Evolutionary conservation across 2,797 vertebrate species (phyloP), one percentile per base, ranked within the genome.

Genomic region (Cossypha polioptera): DNA sequence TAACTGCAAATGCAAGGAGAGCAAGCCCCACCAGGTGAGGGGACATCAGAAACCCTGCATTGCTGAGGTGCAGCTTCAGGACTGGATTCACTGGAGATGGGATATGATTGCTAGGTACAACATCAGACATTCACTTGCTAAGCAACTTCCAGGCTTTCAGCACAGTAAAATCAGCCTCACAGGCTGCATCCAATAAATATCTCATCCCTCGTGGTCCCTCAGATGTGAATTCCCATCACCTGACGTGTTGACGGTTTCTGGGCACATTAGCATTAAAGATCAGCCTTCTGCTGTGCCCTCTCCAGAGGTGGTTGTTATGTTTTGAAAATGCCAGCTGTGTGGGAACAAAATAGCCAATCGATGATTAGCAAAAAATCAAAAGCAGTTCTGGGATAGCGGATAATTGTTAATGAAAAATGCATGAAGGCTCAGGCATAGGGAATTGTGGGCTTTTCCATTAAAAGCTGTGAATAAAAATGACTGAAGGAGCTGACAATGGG

Each of bases 391-490:
- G 93, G 94, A 78, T 72, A 72, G 62, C 4, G 0, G 92, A n/a
- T 96, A 95, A 95, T 95, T 94, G 96, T 93, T 88, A 55, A 96
- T 97, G 96, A 97, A 96, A 97, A 96, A 96, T 97, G 94, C 94
- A 96, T 94, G 94, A 94, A 80, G 92, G 65, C 54, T 89, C 78
- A 29, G 50, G 89, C 73, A 1, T 50, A 66, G 94, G 91, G 94
- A 91, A 92, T 84, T 83, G 91, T 92, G 94, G 94, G 78, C 28
- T 59, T 95, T 94, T 87, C 96, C 94, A 88, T 96, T 95, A 97
- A 94, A 96, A 96, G 65, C 94, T 94, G 81, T 92, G 89, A 96
- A 94, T 90, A 92, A 91, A 95, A 88, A 90, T 69, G 68, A 66
- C 85, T 45, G 73, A 77, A 69, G 85, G 79, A 92, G 87, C 81